Percentiles rank a stretch among this genome's conserved stretches.
phyloP scores from a whole-genome alignment of 2,797 vertebrate species.

The Urophycis tenuis region DNA sequence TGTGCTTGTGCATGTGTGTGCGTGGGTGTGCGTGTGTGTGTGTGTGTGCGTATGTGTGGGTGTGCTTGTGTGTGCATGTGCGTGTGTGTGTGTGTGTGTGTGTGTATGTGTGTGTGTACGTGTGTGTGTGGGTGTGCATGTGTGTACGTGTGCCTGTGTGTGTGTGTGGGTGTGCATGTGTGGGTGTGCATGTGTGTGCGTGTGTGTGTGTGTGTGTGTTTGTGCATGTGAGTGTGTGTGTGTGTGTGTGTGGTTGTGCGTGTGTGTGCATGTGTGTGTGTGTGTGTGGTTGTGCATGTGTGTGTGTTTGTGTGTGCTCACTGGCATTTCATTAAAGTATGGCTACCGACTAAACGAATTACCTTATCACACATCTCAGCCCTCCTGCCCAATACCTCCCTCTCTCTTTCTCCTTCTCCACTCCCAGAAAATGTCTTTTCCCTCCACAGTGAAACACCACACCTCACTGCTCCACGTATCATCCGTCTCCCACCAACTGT shows the following conservation, averaged over 20 bases:
- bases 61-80: no score
- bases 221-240: no score
- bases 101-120: background rate
- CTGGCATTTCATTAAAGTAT: conserved; percentile 63
- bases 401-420: conserved; percentile 45
- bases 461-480: conserved; percentile 54
- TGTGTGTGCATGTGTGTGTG: background rate
- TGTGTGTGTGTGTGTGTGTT: no score
- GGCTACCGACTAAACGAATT: conserved; percentile 62
- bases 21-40: no score
- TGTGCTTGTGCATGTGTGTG: no score
- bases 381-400: background rate
- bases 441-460: conserved; percentile 41
- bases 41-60: no score
- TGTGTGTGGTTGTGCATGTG: background rate
- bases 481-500: conserved; percentile 34
- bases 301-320: background rate
- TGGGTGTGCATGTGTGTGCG: no score
- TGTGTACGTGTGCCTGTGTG: background rate
- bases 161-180: background rate
- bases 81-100: no score
- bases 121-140: background rate
- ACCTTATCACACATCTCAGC: conserved; percentile 56
- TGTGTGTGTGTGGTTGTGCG: no score
- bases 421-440: background rate